Evolutionary conservation across 2,113 vertebrate species (phyloP), one percentile per base, ranked within the genome.

Genomic region (Hippocampus mohnikei): DNA sequence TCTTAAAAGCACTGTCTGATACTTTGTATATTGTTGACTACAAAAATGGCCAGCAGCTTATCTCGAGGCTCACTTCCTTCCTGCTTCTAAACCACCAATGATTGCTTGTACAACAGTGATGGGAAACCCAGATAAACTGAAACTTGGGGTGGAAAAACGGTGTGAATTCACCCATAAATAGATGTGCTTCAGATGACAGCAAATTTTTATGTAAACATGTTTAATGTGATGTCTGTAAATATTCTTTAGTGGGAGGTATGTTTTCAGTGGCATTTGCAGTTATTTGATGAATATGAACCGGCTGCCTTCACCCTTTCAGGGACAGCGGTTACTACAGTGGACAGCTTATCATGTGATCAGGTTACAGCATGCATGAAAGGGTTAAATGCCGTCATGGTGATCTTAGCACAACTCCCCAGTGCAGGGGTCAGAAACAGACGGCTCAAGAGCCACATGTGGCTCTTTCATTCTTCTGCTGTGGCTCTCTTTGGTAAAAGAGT

Each of bases 51-150:
- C n/a, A 46, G 69, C 69, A 56, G 65, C 72, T 61, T 67, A 70
- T 55, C 41, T 66, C 56, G 56, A 80, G 65, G 71, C 80, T 56
- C 65, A 61, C 27, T 79, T 76, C 67, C 71, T 79, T 83, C 76
- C 81, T 72, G 52, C 0, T 40, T n/a, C 71, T 76, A 62, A 86
- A 84, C 68, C 72, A 52, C 53, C 41, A 77, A 65, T 63, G 42
- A 61, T 61, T 69, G 66, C 56, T 66, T 67, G 59, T 76, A 50
- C 69, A 65, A 48, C 67, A 55, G 66, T 10, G 70, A 85, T 80
- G 66, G 69, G 67, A 37, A 42, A 76, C 44, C 37, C 76, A 66
- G 83, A 82, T 78, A 73, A 16, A 23, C 53, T 23, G n/a, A 55
- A 11, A 55, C 10, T 3, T 18, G 21, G 20, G 7, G 50, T 6